A percentile compares a stretch with the other conserved stretches of the same genome.
Evolutionary conservation across 2,888 invertebrate species (phyloP).

Genomic region (Coleophora flavipennella): DNA sequence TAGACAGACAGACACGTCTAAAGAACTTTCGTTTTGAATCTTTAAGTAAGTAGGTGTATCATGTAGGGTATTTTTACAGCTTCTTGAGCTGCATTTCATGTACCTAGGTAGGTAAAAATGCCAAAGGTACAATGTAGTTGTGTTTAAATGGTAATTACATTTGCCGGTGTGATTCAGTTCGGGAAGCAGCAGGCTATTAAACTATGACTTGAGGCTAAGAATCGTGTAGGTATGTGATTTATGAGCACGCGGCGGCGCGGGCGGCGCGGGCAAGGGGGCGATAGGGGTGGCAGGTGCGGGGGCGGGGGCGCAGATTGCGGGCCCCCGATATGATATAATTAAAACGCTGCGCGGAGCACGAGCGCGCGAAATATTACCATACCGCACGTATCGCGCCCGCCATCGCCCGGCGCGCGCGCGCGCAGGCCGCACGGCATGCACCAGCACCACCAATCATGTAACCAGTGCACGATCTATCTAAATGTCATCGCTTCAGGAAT

Average conservation of each 20-base stretch:
- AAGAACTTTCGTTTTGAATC: no score
- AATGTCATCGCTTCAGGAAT: no score
- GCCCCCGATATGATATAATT: conserved; percentile 55
- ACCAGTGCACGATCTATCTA: no score
- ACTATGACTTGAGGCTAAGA: conserved; percentile 14
- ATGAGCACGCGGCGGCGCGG: conserved; percentile 16
- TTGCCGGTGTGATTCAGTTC: conserved; percentile 11
- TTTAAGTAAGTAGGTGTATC: no score
- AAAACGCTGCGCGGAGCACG: conserved; percentile 45
- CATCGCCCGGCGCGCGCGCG: conserved; percentile 11
- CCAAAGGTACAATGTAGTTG: no score
- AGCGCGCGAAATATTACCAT: conserved; percentile 62
- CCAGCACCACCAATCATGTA: background rate
- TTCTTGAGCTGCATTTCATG: no score
- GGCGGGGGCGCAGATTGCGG: conserved; percentile 25
- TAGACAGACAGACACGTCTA: no score
- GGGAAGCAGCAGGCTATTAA: conserved; percentile 20
- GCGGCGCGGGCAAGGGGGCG: conserved; percentile 1
- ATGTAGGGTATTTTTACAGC: no score
- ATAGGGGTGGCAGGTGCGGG: conserved; percentile 1
- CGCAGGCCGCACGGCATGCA: background rate
- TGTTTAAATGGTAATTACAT: no score
- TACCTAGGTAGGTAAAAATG: no score
- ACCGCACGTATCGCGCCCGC: conserved; percentile 29
- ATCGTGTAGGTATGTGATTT: conserved; percentile 19